Conservation (phyloP, 2,113 vertebrate genomes). For the Eurypyga helias region DNA sequence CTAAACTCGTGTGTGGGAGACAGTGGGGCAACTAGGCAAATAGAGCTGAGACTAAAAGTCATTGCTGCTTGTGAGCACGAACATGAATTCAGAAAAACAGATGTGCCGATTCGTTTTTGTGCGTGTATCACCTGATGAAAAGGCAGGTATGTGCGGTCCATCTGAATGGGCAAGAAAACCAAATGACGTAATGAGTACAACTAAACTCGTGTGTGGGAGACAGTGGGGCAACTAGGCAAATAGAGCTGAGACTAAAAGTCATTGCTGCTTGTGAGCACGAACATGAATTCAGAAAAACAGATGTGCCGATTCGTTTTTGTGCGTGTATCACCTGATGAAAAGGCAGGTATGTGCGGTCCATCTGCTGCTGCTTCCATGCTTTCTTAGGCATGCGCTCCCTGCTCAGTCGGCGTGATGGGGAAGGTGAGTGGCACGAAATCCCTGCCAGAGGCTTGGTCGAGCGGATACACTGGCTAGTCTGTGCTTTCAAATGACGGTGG, state of each 20-base stretch:
- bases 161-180: neutral
- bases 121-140: neutral
- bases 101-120: neutral
- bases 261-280: neutral
- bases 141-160: neutral
- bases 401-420: rapidly evolving
- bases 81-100: neutral
- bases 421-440: neutral
- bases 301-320: neutral
- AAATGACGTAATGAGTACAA: neutral
- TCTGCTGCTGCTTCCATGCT: neutral
- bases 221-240: neutral
- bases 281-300: neutral
- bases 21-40: neutral
- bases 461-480: neutral
- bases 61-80: neutral
- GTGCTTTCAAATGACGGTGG: neutral
- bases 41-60: neutral
- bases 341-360: neutral
- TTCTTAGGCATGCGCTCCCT: neutral
- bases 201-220: neutral
- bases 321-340: neutral
- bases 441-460: neutral
- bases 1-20: neutral
- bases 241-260: neutral